phyloP scores from a whole-genome alignment of 2,113 vertebrate genomes.

The Cryptoleucopteryx plumbea region DNA sequence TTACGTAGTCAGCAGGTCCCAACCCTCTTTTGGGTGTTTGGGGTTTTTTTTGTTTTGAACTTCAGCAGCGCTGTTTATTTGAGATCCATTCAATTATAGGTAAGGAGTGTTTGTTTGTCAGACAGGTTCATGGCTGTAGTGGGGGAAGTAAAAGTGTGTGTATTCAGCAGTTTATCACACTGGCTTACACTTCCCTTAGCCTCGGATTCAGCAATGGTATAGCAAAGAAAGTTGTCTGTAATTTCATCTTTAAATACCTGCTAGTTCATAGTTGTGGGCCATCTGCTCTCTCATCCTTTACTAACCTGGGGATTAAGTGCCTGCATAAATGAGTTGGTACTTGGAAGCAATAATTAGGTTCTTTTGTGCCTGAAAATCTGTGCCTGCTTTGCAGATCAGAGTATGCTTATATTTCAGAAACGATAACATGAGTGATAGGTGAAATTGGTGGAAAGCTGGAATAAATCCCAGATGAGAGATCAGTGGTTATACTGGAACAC shows the following conservation, averaged over 20 bases:
- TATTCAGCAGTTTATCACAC: not conserved
- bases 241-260: not conserved
- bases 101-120: not conserved
- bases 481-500: not conserved
- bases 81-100: not conserved
- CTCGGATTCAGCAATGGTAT: not conserved
- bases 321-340: not conserved
- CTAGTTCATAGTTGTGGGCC: not conserved
- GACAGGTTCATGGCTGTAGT: not conserved
- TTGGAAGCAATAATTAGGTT: not conserved
- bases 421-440: not conserved
- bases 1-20: fast-evolving
- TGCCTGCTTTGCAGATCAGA: not conserved
- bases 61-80: not conserved
- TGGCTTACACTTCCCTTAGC: not conserved
- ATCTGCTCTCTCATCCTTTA: not conserved
- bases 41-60: not conserved
- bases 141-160: not conserved
- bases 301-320: not conserved
- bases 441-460: not conserved
- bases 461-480: not conserved
- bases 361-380: not conserved
- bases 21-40: not conserved
- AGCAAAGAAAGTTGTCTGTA: not conserved
- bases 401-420: not conserved